phyloP scores from a whole-genome alignment of 2,113 vertebrate species.

The Barnardius zonarius region DNA sequence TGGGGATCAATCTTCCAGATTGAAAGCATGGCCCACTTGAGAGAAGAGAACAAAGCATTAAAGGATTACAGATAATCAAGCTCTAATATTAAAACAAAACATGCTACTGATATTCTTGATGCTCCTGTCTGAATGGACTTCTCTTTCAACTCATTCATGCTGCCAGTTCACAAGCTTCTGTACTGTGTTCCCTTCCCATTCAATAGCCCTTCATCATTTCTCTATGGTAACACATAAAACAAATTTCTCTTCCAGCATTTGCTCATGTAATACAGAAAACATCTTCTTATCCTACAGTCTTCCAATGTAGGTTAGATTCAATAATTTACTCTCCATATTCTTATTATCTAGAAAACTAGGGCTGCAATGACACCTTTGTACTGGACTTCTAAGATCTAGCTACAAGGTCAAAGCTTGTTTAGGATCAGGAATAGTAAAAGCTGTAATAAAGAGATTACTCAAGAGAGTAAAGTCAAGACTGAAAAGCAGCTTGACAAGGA shows the following conservation, averaged over 20 bases:
- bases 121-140: not conserved
- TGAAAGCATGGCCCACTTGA: not conserved
- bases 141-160: slow-evolving; percentile 8
- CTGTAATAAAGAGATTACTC: not conserved
- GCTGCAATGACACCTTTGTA: not conserved
- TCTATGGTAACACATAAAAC: not conserved
- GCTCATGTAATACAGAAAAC: not conserved
- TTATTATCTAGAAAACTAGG: not conserved
- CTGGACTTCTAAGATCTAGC: not conserved
- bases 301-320: not conserved
- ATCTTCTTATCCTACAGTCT: not conserved
- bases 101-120: not conserved
- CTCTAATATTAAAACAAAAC: not conserved
- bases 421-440: not conserved
- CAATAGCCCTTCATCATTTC: not conserved
- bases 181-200: not conserved
- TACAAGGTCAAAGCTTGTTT: not conserved
- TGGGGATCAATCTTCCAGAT: not conserved
- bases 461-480: not conserved
- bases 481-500: not conserved
- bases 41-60: not conserved
- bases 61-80: not conserved
- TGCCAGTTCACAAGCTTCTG: not conserved
- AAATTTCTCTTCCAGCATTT: not conserved
- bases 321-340: not conserved